Percentiles rank a stretch among this genome's conserved stretches.
phyloP scores from a whole-genome alignment of 2,797 vertebrate genomes.

The Erpetoichthys calabaricus region DNA sequence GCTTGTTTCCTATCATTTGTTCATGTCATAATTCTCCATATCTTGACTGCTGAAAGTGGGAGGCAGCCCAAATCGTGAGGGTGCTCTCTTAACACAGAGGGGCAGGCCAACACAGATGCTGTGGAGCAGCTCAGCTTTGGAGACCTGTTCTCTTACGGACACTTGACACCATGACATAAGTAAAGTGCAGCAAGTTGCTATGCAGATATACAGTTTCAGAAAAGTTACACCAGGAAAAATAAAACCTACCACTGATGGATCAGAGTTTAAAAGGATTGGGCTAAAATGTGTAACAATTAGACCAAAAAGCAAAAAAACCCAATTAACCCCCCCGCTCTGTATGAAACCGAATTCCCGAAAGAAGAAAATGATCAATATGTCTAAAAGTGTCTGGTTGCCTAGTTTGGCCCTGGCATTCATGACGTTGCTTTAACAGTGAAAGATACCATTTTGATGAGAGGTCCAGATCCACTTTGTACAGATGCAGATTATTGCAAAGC shows the following conservation, averaged over 20 bases:
- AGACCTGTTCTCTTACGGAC: slow-evolving; percentile 55
- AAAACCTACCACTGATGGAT: slow-evolving; percentile 49
- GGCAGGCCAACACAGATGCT: slow-evolving; percentile 29
- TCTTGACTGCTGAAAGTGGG: slow-evolving; percentile 2
- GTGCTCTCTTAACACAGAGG: background rate
- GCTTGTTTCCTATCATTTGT: too few species aligned
- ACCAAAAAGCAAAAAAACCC: slow-evolving; percentile 36
- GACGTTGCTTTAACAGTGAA: slow-evolving; percentile 7
- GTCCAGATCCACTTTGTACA: too few species aligned
- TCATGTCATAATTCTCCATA: too few species aligned
- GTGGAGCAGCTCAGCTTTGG: slow-evolving; percentile 44
- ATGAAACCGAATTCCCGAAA: slow-evolving; percentile 37
- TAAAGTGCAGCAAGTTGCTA: slow-evolving; percentile 51
- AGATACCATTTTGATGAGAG: too few species aligned
- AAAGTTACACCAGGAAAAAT: slow-evolving; percentile 63
- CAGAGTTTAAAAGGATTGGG: slow-evolving; percentile 51
- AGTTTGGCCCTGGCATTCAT: slow-evolving; percentile 24
- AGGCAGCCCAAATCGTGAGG: background rate
- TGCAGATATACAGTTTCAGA: slow-evolving; percentile 66
- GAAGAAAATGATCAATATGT: slow-evolving; percentile 38
- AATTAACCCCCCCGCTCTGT: slow-evolving; percentile 37
- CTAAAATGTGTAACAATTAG: slow-evolving; percentile 48
- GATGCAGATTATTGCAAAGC: too few species aligned
- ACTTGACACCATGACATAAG: slow-evolving; percentile 52
- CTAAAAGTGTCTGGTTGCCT: slow-evolving; percentile 34